Conservation (phyloP, 2,888 invertebrate genomes). For the Muschampia plurimacula region DNA sequence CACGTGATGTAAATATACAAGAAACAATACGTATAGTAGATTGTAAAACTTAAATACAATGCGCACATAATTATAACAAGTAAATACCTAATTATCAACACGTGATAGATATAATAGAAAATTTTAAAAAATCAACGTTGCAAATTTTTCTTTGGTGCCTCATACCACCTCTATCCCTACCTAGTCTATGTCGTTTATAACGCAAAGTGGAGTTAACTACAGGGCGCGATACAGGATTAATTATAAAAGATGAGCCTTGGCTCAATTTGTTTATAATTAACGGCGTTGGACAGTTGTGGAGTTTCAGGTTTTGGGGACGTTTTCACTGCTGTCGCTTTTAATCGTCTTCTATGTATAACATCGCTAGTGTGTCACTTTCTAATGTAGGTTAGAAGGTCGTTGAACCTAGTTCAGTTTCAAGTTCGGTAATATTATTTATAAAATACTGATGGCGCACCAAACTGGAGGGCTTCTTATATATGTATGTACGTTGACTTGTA, state of each 20-base stretch:
- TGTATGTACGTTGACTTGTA: too few relatives aligned
- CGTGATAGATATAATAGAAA: too few relatives aligned
- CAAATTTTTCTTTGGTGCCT: too few relatives aligned
- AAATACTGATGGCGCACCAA: too few relatives aligned
- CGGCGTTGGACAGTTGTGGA: slow-evolving; percentile 21
- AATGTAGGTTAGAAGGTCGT: slow-evolving; percentile 9
- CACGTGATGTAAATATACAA: too few relatives aligned
- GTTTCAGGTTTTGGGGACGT: slow-evolving; percentile 22
- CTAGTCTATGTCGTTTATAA: slow-evolving; percentile 22
- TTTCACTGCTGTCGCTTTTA: slow-evolving; percentile 17
- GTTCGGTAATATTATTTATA: background rate
- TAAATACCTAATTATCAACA: too few relatives aligned
- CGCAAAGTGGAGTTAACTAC: slow-evolving; percentile 38
- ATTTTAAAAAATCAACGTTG: too few relatives aligned
- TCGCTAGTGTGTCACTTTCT: background rate
- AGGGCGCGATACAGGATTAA: slow-evolving; percentile 39
- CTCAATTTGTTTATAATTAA: slow-evolving; percentile 39
- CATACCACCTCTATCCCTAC: background rate
- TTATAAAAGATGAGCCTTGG: slow-evolving; percentile 33
- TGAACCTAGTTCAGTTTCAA: background rate
- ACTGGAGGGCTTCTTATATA: too few relatives aligned
- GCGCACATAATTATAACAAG: too few relatives aligned
- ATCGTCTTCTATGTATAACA: slow-evolving; percentile 13
- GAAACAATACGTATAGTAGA: too few relatives aligned
- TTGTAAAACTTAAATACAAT: too few relatives aligned